Conservation (phyloP, 2,797 vertebrate genomes). For the Karalla daura region DNA sequence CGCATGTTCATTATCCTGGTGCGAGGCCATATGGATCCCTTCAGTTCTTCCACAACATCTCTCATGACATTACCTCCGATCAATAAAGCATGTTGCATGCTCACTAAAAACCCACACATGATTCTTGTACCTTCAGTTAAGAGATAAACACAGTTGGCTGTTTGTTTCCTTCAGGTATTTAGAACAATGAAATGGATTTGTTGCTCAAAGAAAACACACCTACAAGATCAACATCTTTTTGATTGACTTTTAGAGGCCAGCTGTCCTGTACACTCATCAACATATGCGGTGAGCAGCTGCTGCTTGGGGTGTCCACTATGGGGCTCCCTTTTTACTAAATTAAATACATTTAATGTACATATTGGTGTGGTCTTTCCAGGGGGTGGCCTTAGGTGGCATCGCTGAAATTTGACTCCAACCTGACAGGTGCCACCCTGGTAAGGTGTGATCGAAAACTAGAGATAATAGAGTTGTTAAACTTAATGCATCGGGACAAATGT, state of each 20-base stretch:
- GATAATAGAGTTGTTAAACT: too few species aligned
- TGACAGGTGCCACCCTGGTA: too few species aligned
- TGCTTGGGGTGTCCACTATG: too few species aligned
- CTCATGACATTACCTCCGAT: slow-evolving; percentile 57
- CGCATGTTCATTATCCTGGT: slow-evolving; percentile 53
- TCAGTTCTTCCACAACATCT: slow-evolving; percentile 20
- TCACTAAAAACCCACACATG: slow-evolving; percentile 27
- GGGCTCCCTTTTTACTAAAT: too few species aligned
- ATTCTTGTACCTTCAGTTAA: slow-evolving; percentile 23
- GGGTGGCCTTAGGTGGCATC: too few species aligned
- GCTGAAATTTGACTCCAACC: too few species aligned
- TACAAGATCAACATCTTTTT: slow-evolving; percentile 13
- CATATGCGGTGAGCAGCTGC: too few species aligned
- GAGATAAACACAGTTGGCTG: slow-evolving; percentile 17
- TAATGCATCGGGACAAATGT: too few species aligned
- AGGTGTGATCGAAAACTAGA: too few species aligned
- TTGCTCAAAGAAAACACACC: neutral
- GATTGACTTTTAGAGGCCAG: slow-evolving; percentile 11
- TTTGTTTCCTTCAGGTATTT: neutral
- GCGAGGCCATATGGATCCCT: slow-evolving; percentile 45
- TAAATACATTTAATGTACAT: too few species aligned
- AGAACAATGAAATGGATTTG: neutral
- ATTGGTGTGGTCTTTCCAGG: too few species aligned
- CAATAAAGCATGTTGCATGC: slow-evolving; percentile 42
- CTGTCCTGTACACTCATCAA: neutral